phyloP scores from a whole-genome alignment of 2,888 invertebrate genomes.

The Synanthedon andrenaeformis region DNA sequence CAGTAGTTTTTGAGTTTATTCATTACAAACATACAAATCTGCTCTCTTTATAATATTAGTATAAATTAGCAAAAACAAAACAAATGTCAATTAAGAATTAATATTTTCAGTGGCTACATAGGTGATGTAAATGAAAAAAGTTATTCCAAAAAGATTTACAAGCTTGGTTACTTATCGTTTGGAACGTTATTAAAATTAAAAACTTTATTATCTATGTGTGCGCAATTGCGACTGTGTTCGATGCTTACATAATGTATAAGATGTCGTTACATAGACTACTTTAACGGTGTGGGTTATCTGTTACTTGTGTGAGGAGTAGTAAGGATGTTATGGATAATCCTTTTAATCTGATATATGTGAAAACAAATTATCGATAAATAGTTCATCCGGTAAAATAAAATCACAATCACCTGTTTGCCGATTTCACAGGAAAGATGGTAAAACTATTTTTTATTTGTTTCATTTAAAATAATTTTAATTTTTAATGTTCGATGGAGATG shows the following conservation, averaged over 20 bases:
- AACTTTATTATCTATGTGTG: constrained; percentile 20
- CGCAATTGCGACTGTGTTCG: constrained; percentile 10
- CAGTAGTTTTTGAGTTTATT: too few species aligned
- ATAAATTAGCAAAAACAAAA: not conserved
- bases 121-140: not conserved
- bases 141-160: not conserved
- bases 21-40: not conserved
- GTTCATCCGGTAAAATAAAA: too few species aligned
- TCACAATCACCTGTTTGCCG: too few species aligned
- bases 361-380: too few species aligned
- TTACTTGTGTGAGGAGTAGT: constrained; percentile 16
- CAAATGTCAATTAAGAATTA: too few species aligned
- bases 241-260: constrained; percentile 30
- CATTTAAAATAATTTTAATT: too few species aligned
- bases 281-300: not conserved
- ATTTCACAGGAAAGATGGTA: too few species aligned
- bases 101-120: too few species aligned
- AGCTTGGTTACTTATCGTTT: constrained; percentile 23
- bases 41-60: not conserved
- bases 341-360: too few species aligned
- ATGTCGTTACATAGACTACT: constrained; percentile 5
- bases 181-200: constrained; percentile 60
- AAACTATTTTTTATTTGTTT: too few species aligned
- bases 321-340: constrained; percentile 15
- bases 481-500: too few species aligned